phyloP scores from a whole-genome alignment of 2,113 vertebrate species.

The Ellobius talpinus region DNA sequence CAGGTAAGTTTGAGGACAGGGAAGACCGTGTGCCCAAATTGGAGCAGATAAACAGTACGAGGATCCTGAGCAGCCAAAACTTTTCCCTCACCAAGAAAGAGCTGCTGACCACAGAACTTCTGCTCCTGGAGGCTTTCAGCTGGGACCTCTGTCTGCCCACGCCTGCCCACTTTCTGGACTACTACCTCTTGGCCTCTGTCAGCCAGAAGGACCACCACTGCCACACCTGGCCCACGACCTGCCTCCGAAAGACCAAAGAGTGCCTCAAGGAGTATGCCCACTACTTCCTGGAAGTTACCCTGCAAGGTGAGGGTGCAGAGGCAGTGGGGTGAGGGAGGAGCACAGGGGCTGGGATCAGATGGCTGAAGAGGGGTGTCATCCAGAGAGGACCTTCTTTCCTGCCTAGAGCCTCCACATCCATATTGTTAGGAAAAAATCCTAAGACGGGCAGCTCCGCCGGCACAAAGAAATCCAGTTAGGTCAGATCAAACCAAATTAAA shows the following conservation, averaged over 20 bases:
- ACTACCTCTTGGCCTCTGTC: slow-evolving; percentile 93
- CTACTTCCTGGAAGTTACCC: slow-evolving; percentile 94
- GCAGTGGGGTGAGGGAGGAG: rapidly evolving
- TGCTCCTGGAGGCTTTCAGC: slow-evolving; percentile 93
- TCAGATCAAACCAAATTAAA: too few species aligned
- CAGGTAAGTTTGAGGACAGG: slow-evolving; percentile 96
- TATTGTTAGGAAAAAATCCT: too few species aligned
- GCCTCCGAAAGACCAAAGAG: slow-evolving; percentile 91
- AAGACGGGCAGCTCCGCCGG: too few species aligned
- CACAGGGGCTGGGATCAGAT: not conserved
- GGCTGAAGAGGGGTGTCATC: not conserved
- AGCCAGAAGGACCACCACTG: slow-evolving; percentile 91
- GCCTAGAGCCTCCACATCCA: not conserved
- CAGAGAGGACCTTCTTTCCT: not conserved
- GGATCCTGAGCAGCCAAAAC: slow-evolving; percentile 90
- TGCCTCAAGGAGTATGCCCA: slow-evolving; percentile 94
- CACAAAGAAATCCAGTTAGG: too few species aligned
- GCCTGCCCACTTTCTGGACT: slow-evolving; percentile 96
- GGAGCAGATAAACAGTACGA: slow-evolving; percentile 92
- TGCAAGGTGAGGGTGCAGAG: slow-evolving; percentile 89
- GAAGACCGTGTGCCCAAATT: slow-evolving; percentile 93
- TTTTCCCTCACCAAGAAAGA: slow-evolving; percentile 92
- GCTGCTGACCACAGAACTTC: slow-evolving; percentile 92
- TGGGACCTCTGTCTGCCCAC: slow-evolving; percentile 97
- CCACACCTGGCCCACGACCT: slow-evolving; percentile 92